phyloP scores from a whole-genome alignment of 2,797 vertebrate genomes.

The Echiichthys vipera region DNA sequence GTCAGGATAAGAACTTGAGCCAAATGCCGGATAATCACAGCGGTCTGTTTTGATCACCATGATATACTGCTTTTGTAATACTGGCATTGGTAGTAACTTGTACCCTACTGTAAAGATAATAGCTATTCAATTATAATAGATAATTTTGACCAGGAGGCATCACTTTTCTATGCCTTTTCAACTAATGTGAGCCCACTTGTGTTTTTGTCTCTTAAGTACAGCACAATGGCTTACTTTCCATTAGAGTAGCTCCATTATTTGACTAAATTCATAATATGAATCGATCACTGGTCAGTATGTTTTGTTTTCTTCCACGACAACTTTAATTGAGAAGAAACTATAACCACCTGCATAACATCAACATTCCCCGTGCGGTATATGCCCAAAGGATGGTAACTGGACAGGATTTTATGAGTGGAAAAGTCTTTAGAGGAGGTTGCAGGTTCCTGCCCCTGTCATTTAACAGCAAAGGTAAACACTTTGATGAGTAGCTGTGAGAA shows the following conservation, averaged over 20 bases:
- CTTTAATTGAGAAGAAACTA: constrained; percentile 32
- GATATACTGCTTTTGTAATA: constrained; percentile 46
- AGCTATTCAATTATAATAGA: constrained; percentile 11
- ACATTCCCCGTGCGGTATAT: background rate
- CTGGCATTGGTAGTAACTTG: background rate
- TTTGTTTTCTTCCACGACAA: constrained; percentile 2
- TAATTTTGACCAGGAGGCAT: constrained; percentile 22
- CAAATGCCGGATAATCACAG: constrained; percentile 58
- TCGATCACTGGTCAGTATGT: background rate
- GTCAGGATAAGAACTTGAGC: constrained; percentile 39
- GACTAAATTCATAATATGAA: constrained; percentile 1
- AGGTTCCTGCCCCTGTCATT: constrained; percentile 42
- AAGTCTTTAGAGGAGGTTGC: constrained; percentile 13
- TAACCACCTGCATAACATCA: constrained; percentile 41
- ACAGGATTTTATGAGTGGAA: constrained; percentile 43
- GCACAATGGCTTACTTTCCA: constrained; percentile 25
- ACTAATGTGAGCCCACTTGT: background rate
- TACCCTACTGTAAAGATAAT: constrained; percentile 12
- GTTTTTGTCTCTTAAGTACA: constrained; percentile 12
- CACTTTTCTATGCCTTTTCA: constrained; percentile 7
- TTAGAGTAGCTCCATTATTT: constrained; percentile 26
- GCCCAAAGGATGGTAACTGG: constrained; percentile 5
- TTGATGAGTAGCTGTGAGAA: constrained; percentile 50
- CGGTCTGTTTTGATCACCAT: constrained; percentile 49
- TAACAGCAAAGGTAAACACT: constrained; percentile 40